Evolutionary conservation across 2,888 invertebrate species (phyloP), one percentile per base, ranked within the genome.

Genomic region (Ectemnius continuus): DNA sequence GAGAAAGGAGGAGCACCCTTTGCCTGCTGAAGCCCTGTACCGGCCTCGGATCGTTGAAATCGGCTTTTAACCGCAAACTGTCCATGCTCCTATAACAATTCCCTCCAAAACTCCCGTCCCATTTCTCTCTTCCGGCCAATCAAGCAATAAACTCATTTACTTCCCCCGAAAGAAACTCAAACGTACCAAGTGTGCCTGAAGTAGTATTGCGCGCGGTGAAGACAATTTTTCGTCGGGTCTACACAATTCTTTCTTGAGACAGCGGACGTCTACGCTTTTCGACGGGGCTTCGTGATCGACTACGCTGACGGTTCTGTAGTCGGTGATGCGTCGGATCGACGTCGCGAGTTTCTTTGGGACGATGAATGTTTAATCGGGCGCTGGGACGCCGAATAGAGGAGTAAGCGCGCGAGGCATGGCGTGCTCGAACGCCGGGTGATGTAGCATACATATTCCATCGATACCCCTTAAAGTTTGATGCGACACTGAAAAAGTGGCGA

Each of bases 1-100:
- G 67, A 65, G 67, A 57, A 61, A 61, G 48, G 36, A 36, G 36
- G 36, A 36, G 36, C 5, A 20, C 58, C 56, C 28, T 70, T 61
- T 61, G 63, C 45, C 71, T 76, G 71, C 14, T 71, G 61, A 58
- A 67, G 67, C 64, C 71, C 76, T 71, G 36, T 11, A 11, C 36
- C 36, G 36, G 36, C 36, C 36, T 36, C 5, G 11, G 36, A 36
- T 36, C 36, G 8, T 11, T 36, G 36, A 36, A 36, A 36, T 36
- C 36, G 4, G 36, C 36, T 11, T 36, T 36, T 8, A 36, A 11
- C 11, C 36, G 36, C 36, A 11, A 11, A 36, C 36, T 36, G 36
- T 36, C 36, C 36, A 36, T 36, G 36, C 36, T 11, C 5, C 8
- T 36, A 11, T 36, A 36, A 36, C 36, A 36, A 36, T 36, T 36